Evolutionary conservation across 2,797 vertebrate species (phyloP).

Genomic region (Myotis findleyi): DNA sequence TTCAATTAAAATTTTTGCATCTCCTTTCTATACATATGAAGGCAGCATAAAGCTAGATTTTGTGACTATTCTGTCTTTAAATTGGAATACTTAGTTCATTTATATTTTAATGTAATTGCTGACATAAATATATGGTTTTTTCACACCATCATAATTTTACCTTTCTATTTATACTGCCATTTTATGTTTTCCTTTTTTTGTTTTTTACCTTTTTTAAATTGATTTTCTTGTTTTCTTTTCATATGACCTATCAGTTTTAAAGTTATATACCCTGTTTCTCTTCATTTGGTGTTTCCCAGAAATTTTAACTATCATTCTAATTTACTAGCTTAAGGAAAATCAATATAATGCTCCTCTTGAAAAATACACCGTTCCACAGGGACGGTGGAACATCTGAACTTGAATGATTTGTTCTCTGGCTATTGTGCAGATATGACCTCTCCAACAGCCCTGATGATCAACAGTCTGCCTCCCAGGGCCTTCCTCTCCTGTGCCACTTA

Average conservation of each 20-base stretch:
- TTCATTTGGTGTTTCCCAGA: not conserved
- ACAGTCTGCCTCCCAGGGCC: not conserved
- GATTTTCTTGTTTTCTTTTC: conserved; percentile 9
- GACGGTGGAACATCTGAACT: not conserved
- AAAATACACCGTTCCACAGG: not conserved
- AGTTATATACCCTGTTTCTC: not conserved
- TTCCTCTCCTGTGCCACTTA: not conserved
- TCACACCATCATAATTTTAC: not conserved
- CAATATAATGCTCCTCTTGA: not conserved
- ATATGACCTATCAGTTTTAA: not conserved
- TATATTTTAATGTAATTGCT: not conserved
- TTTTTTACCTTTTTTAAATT: not conserved
- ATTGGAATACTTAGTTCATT: not conserved
- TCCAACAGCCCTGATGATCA: not conserved
- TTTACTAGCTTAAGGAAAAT: not conserved
- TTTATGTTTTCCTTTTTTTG: not conserved
- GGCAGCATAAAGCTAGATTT: not conserved
- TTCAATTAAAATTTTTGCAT: not conserved
- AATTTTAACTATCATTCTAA: conserved; percentile 16
- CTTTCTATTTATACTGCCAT: not conserved
- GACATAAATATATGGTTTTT: not conserved
- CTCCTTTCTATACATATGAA: not conserved
- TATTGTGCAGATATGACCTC: not conserved
- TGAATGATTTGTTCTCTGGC: not conserved
- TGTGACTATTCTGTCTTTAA: not conserved